Evolutionary conservation across 1,140 invertebrate species (phyloP).

Genomic region (Heliconius nattereri): DNA sequence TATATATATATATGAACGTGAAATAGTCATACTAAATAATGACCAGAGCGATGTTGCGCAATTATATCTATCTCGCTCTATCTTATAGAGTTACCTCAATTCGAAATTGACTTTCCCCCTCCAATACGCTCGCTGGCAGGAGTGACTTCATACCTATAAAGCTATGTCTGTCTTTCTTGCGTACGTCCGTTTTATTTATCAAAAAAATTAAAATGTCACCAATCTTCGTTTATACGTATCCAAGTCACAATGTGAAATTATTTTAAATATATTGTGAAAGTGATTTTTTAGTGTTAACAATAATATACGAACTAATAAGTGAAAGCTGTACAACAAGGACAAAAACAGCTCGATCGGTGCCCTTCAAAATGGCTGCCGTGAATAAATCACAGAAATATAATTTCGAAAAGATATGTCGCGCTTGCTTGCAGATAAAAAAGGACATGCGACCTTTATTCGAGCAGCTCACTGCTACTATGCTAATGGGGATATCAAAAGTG

Average conservation of each 20-base stretch:
- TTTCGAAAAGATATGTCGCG: conserved; percentile 83
- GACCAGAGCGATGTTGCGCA: conserved; percentile 24
- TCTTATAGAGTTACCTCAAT: conserved; percentile 16
- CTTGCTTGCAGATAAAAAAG: conserved; percentile 83
- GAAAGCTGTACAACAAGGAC: conserved; percentile 63
- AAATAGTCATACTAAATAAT: background rate
- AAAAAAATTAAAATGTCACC: conserved; percentile 9
- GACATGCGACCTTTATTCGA: conserved; percentile 84
- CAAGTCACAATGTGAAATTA: background rate
- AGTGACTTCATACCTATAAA: conserved; percentile 44
- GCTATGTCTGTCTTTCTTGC: conserved; percentile 57
- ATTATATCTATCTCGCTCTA: conserved; percentile 41
- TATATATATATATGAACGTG: background rate
- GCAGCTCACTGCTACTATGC: conserved; percentile 83
- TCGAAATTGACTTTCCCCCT: conserved; percentile 29
- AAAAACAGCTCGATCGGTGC: conserved; percentile 62
- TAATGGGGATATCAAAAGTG: conserved; percentile 83
- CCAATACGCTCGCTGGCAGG: conserved; percentile 27
- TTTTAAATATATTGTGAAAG: background rate
- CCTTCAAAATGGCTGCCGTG: conserved; percentile 73
- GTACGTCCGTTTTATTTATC: conserved; percentile 37
- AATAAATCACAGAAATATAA: conserved; percentile 64
- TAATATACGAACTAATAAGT: background rate
- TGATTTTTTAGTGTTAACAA: background rate
- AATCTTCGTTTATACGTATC: background rate